Base-by-base conservation (phyloP, 1,140 invertebrate species). In the Helicoverpa armigera region DNA sequence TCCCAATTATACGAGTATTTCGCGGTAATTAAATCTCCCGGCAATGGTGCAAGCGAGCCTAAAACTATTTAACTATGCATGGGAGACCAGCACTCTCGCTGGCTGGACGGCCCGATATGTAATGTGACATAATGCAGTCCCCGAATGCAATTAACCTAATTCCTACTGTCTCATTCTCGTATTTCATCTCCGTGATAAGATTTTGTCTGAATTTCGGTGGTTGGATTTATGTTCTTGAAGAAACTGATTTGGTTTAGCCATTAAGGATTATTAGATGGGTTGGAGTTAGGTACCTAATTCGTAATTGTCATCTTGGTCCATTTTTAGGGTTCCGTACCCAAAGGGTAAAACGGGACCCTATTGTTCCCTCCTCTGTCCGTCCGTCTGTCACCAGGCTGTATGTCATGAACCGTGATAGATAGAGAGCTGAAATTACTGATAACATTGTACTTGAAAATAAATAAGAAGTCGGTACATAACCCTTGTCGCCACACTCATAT, bases 111-210 rank as follows among this genome's bases (percentile, higher is more conserved):
- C 29, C 43, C 31, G 58, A 63, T 75, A 29, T 51, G 56, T 75
- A 61, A 63, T 61, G 43, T 75, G 73, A 61, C 58, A 75, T 75
- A 63, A 75, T 75, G 18, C 43, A 12, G 35, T 61, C 73, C 58
- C 35, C 10, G 58, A 75, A 75, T 50, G 58, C 73, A 75, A 75
- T 75, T 75, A 75, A 63, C 73, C 73, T 61, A 75, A 63, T 75
- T 75, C 58, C 43, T 51, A 12, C 14, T 73, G 31, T 56, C 53
- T 73, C 31, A 16, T 73, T 56, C 53, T 11, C 23, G 14, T 56
- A 58, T 58, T 70, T 56, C 51, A 43, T 9, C 53, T 58, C 58
- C 53, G 18, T 23, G 48, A 43, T 56, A 31, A 10, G 5, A 0
- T 70, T 72, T 54, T 23, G 69, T 51, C 16, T 16, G 3, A 3